A percentile compares a stretch with the other conserved stretches of the same genome.
These are phyloP conservation scores for Strigamia maritima DNA, from an alignment of 2,888 invertebrate species.

Conservation along the genomic window DNA sequence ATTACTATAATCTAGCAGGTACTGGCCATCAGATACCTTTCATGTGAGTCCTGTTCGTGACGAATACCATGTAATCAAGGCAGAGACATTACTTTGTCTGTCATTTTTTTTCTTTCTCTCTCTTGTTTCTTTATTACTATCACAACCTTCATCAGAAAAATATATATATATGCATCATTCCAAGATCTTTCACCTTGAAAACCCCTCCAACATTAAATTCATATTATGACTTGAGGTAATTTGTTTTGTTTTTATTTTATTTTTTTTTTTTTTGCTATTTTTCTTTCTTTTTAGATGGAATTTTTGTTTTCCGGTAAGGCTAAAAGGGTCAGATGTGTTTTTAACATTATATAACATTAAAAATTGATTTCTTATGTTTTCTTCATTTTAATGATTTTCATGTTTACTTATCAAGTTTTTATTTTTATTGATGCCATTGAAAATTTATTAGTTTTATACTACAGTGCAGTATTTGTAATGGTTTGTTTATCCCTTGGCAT, in stretches of 20 bases:
- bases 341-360: background rate
- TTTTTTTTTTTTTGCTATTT: background rate
- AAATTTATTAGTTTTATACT: background rate
- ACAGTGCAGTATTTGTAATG: background rate
- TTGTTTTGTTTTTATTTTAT: no score
- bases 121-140: background rate
- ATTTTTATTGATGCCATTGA: background rate
- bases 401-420: background rate
- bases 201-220: background rate
- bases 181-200: background rate
- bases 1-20: conserved; percentile 9
- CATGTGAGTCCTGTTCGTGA: conserved; percentile 13
- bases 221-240: background rate
- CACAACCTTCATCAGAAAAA: background rate
- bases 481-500: background rate
- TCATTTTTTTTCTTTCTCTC: background rate
- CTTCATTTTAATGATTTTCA: background rate
- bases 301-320: background rate
- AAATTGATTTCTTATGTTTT: background rate
- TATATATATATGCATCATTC: background rate
- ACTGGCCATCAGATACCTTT: conserved; percentile 13
- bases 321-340: background rate
- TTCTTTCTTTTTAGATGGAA: background rate
- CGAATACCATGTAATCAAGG: conserved; percentile 27
- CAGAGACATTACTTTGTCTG: conserved; percentile 19